Base-by-base conservation (phyloP, 2,797 vertebrate species). In the Scarus forsteni region DNA sequence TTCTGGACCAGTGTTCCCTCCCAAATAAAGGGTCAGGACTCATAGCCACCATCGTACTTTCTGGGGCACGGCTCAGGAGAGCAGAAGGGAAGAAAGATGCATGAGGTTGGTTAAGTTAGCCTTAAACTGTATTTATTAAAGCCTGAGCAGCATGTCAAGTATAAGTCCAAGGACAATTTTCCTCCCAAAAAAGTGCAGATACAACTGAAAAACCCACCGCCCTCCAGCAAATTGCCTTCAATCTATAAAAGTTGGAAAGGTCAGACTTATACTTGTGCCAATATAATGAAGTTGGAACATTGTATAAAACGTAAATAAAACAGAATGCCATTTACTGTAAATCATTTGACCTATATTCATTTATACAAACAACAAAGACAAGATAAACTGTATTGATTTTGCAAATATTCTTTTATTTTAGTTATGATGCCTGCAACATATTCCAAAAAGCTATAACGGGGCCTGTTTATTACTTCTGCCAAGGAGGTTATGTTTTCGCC, bases 21-120 rank as follows among this genome's bases (percentile, higher is more conserved):
- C 85, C 82, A 79, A 85, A 89, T 67, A 70, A 74, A 79, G 87
- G 85, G 88, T 86, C 83, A 81, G 60, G 83, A 68, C 69, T 70
- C 72, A 14, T 66, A 76, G 60, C 48, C 56, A 74, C 55, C 45
- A 44, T 44, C 14, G 3, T 40, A 18, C 75, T 86, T 89, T 90
- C 80, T 87, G 83, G 87, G 88, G 90, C 89, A 87, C 57, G 9
- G 76, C 89, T 80, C 82, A 12, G 77, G 85, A 84, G 87, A 77
- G 73, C 12, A 2, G 0, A 19, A 44, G 48, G 70, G 78, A 83
- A 84, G 65, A 62, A 66, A 49, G 12, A 36, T 39, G 53, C 51
- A 57, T 40, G 39, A 70, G 39, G 61, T 66, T 53, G 46, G 68
- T 55, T 74, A 53, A 57, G 55, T 64, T 66, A 77, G 42, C 34